phyloP scores from a whole-genome alignment of 1,140 invertebrate genomes.

The Drosophila lacteicornis region DNA sequence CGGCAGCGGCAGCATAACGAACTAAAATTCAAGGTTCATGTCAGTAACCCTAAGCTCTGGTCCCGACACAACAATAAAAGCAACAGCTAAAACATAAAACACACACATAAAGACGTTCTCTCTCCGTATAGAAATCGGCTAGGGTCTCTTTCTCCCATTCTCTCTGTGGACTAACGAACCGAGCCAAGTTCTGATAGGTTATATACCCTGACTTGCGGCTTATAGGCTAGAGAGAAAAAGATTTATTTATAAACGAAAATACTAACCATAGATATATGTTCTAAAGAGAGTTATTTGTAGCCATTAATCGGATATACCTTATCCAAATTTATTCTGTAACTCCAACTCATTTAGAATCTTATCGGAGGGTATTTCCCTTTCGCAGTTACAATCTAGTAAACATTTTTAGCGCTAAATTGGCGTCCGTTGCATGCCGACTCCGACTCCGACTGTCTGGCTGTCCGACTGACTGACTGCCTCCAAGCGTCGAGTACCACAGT shows the following conservation, averaged over 20 bases:
- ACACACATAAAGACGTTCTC: slow-evolving; percentile 50
- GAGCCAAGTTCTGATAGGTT: slow-evolving; percentile 39
- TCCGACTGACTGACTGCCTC: slow-evolving; percentile 52
- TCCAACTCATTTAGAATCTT: too few species aligned
- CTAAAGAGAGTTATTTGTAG: neutral
- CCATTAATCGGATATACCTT: neutral
- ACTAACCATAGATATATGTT: neutral
- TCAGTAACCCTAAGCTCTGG: slow-evolving; percentile 78
- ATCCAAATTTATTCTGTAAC: neutral
- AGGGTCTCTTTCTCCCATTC: slow-evolving; percentile 36
- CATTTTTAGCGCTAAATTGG: slow-evolving; percentile 75
- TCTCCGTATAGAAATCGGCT: slow-evolving; percentile 33
- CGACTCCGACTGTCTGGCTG: slow-evolving; percentile 25
- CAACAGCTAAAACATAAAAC: slow-evolving; percentile 66
- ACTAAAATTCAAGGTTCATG: slow-evolving; percentile 81
- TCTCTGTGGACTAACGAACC: slow-evolving; percentile 66
- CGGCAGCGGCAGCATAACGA: slow-evolving; percentile 71
- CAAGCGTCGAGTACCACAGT: slow-evolving; percentile 40
- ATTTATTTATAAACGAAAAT: neutral
- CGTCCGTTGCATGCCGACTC: slow-evolving; percentile 63
- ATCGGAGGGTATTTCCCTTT: slow-evolving; percentile 17
- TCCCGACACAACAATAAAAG: slow-evolving; percentile 69
- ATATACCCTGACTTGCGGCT: slow-evolving; percentile 12
- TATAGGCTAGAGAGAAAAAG: neutral
- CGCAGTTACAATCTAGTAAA: neutral